A percentile compares a stretch with the other conserved stretches of the same genome.
Conservation (phyloP, 2,888 invertebrate genomes). For the Lasioglossum figueresi region DNA sequence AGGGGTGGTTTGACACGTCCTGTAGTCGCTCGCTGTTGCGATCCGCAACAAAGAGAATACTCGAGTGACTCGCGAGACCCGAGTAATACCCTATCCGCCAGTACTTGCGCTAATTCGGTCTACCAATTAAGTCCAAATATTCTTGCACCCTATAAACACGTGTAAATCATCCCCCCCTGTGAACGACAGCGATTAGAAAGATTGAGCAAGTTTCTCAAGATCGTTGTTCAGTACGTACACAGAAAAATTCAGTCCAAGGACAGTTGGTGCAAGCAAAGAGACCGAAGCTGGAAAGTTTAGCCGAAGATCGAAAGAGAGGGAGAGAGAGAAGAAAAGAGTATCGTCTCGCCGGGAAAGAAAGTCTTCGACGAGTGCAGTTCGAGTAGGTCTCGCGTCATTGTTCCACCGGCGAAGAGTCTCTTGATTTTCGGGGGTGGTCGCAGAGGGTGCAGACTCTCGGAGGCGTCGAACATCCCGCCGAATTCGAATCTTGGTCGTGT, state of each 20-base stretch:
- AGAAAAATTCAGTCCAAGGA: not conserved
- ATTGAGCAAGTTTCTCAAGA: not conserved
- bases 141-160: not conserved
- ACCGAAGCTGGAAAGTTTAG: not conserved
- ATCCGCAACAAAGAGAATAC: too few relatives aligned
- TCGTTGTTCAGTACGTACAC: not conserved
- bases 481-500: conserved; percentile 13
- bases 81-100: too few relatives aligned
- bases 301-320: not conserved
- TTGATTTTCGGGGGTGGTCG: conserved; percentile 29
- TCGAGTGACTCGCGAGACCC: too few relatives aligned
- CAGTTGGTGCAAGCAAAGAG: not conserved
- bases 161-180: not conserved
- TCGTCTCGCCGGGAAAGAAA: conserved; percentile 10
- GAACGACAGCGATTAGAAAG: not conserved
- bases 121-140: too few relatives aligned
- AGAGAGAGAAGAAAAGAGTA: not conserved
- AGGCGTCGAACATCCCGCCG: conserved; percentile 20
- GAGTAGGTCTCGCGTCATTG: conserved; percentile 35
- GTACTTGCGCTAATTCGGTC: too few relatives aligned
- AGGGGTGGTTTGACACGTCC: too few relatives aligned
- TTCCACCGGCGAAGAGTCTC: conserved; percentile 16
- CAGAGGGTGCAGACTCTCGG: not conserved
- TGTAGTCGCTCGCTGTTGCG: too few relatives aligned
- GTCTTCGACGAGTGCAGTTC: not conserved